Percentiles rank a stretch among this genome's conserved stretches.
These are phyloP conservation scores for Drusus annulatus DNA, from an alignment of 1,140 invertebrate species.

Conservation along the genomic window DNA sequence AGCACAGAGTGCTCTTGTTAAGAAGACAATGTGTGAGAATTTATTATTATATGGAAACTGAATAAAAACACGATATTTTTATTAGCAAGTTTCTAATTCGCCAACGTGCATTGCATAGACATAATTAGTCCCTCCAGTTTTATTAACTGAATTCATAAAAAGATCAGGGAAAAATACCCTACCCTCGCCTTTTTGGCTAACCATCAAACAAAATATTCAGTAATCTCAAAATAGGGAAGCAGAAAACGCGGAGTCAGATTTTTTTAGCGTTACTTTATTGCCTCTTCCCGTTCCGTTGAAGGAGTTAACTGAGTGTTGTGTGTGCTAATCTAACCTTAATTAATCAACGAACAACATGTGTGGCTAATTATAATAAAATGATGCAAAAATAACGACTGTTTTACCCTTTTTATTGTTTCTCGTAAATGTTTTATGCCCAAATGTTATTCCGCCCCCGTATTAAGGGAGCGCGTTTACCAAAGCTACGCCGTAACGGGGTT, in stretches of 20 bases:
- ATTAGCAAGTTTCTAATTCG: too few species aligned
- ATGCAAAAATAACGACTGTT: conserved; percentile 37
- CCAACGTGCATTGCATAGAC: too few species aligned
- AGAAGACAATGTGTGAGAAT: too few species aligned
- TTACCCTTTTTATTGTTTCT: conserved; percentile 39
- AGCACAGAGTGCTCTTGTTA: too few species aligned
- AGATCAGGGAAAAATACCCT: too few species aligned
- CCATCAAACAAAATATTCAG: too few species aligned
- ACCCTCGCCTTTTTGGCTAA: too few species aligned
- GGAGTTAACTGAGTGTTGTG: conserved; percentile 5
- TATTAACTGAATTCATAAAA: too few species aligned
- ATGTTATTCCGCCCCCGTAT: conserved; percentile 11
- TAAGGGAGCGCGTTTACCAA: conserved; percentile 20
- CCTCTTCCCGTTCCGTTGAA: background rate
- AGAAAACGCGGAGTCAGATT: background rate
- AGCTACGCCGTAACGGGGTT: conserved; percentile 19
- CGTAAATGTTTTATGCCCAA: conserved; percentile 30
- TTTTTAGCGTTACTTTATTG: conserved; percentile 10
- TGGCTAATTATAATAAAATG: conserved; percentile 37
- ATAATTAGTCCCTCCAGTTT: too few species aligned
- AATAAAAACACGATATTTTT: too few species aligned
- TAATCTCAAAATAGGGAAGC: too few species aligned
- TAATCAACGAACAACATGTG: conserved; percentile 26
- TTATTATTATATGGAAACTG: too few species aligned
- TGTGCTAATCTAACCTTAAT: conserved; percentile 32